Evolutionary conservation across 1,140 invertebrate species (phyloP).

Genomic region (Dufourea novaeangliae): DNA sequence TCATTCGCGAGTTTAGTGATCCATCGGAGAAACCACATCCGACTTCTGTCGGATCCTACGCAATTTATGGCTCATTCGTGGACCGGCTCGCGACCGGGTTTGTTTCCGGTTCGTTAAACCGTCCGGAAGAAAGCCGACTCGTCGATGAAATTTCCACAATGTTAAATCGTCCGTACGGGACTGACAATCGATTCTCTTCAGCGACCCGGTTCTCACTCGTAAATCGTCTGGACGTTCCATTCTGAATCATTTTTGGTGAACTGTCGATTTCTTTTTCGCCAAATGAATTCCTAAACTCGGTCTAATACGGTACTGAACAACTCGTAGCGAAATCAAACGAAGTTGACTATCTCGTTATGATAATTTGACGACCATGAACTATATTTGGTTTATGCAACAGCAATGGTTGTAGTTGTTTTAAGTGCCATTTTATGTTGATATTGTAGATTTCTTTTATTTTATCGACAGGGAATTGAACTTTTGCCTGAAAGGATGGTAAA

Average conservation of each 20-base stretch:
- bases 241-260: neutral
- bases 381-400: no score
- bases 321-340: no score
- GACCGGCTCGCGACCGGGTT: constrained; percentile 29
- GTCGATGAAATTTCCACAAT: constrained; percentile 28
- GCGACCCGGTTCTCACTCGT: constrained; percentile 45
- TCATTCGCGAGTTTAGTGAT: constrained; percentile 48
- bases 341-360: no score
- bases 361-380: no score
- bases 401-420: no score
- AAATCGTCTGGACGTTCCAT: constrained; percentile 25
- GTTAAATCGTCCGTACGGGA: neutral
- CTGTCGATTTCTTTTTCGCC: constrained; percentile 34
- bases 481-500: no score
- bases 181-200: constrained; percentile 26
- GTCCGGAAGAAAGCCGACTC: constrained; percentile 32
- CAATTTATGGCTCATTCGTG: constrained; percentile 46
- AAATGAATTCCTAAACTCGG: no score
- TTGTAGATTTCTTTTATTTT: no score
- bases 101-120: constrained; percentile 39
- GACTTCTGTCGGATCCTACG: neutral
- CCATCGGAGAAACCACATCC: constrained; percentile 51
- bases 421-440: no score
- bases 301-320: no score
- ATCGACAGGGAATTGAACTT: no score